Percentiles rank a stretch among this genome's conserved stretches.
phyloP scores from a whole-genome alignment of 2,113 vertebrate species.

The Gopherus evgoodei region DNA sequence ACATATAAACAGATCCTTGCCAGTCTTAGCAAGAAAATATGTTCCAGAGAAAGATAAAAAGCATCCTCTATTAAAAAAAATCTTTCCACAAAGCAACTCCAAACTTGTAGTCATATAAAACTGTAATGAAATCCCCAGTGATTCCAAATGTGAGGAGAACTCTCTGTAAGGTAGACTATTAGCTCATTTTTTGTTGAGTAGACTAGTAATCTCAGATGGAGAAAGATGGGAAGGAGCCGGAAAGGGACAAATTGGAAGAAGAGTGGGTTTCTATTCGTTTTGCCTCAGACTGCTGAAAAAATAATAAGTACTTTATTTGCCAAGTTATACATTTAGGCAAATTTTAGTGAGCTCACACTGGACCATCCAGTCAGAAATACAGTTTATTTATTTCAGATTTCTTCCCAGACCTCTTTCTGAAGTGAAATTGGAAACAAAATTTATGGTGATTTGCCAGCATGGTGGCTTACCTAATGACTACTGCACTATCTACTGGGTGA shows the following conservation, averaged over 20 bases:
- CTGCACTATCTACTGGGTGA: neutral
- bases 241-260: neutral
- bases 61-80: constrained; percentile 54
- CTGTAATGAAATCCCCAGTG: constrained; percentile 37
- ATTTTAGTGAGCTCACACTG: neutral
- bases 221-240: neutral
- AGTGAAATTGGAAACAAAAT: neutral
- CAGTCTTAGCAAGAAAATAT: constrained; percentile 48
- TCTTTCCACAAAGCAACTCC: constrained; percentile 47
- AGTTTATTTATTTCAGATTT: neutral
- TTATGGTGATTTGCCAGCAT: neutral
- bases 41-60: constrained; percentile 58
- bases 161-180: constrained; percentile 22
- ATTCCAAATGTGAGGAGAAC: neutral
- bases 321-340: neutral
- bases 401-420: neutral
- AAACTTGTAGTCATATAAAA: constrained; percentile 44
- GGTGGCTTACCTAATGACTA: neutral
- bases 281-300: neutral
- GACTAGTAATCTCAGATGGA: constrained; percentile 48
- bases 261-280: neutral
- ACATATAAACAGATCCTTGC: neutral
- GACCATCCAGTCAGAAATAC: constrained; percentile 17
- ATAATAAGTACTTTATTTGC: neutral
- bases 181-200: constrained; percentile 44